phyloP scores from a whole-genome alignment of 2,113 vertebrate species.

The Psettodes erumei region DNA sequence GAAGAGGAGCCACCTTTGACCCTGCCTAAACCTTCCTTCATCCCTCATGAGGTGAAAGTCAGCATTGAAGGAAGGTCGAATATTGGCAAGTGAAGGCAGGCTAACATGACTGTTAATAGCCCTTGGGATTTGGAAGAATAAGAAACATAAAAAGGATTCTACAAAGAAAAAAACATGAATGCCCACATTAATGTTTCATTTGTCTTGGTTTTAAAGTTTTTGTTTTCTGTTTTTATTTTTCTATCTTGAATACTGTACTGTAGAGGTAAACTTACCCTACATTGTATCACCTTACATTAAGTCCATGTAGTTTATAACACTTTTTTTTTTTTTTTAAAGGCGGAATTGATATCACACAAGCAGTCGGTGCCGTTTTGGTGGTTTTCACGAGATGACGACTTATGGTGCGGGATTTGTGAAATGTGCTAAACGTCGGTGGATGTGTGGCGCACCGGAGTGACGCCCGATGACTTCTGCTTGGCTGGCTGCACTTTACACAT shows the following conservation, averaged over 20 bases:
- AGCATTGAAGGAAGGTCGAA: conserved; percentile 99
- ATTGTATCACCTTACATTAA: conserved; percentile 92
- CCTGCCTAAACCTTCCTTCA: conserved; percentile 96
- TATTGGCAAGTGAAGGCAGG: conserved; percentile 92
- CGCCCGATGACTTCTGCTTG: conserved; percentile 43
- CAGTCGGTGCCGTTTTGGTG: conserved; percentile 85
- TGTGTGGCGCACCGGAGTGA: conserved; percentile 59
- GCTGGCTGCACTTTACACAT: conserved; percentile 16
- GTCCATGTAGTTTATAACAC: conserved; percentile 92
- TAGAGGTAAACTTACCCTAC: conserved; percentile 90
- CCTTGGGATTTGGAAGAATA: conserved; percentile 46
- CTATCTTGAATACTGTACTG: conserved; percentile 94
- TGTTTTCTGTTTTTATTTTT: conserved; percentile 67
- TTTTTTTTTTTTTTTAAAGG: conserved; percentile 90
- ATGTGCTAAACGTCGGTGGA: conserved; percentile 53
- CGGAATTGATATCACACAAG: conserved; percentile 88
- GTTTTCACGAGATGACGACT: conserved; percentile 76
- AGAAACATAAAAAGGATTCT: conserved; percentile 49
- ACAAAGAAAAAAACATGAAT: conserved; percentile 56
- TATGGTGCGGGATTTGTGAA: conserved; percentile 68
- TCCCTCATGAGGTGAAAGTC: conserved; percentile 98
- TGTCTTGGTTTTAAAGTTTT: conserved; percentile 63
- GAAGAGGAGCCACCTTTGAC: conserved; percentile 95
- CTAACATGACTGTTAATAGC: conserved; percentile 59
- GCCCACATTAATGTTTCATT: conserved; percentile 68